Evolutionary conservation across 2,888 invertebrate genomes (phyloP).

Genomic region (Andrena fulva): DNA sequence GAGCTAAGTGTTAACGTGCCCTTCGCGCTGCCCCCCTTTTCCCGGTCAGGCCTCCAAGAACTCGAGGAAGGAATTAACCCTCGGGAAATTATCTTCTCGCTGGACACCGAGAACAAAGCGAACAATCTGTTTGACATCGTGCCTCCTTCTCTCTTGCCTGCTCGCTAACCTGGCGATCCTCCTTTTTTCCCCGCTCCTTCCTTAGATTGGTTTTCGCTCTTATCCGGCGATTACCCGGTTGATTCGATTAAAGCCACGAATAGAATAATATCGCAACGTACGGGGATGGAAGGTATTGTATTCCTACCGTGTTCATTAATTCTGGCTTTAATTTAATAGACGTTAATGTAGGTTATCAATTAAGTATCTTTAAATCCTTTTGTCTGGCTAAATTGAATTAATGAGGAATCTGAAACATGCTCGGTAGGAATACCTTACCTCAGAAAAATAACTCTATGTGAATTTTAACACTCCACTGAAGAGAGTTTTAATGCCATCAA

Average conservation of each 20-base stretch:
- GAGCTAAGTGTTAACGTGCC: slow-evolving; percentile 79
- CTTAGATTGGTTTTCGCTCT: slow-evolving; percentile 28
- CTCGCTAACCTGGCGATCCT: not conserved
- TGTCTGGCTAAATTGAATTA: not conserved
- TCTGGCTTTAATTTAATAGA: not conserved
- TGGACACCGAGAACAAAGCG: slow-evolving; percentile 62
- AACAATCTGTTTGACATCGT: slow-evolving; percentile 58
- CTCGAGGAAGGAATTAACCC: slow-evolving; percentile 78
- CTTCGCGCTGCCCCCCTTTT: slow-evolving; percentile 74
- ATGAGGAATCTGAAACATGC: not conserved
- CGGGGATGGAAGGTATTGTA: not conserved
- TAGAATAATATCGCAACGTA: not conserved
- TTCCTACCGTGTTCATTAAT: not conserved
- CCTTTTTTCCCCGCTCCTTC: not conserved
- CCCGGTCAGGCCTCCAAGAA: slow-evolving; percentile 38
- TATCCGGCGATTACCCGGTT: slow-evolving; percentile 22
- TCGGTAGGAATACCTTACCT: no score
- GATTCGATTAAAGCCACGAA: slow-evolving; percentile 35
- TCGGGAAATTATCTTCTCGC: slow-evolving; percentile 79
- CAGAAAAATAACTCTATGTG: no score
- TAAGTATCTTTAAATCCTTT: not conserved
- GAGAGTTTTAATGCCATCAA: not conserved
- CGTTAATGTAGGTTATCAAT: not conserved
- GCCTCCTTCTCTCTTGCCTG: slow-evolving; percentile 14
- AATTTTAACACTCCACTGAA: no score